These are phyloP conservation scores for Sebastolobus altivelis DNA, from an alignment of 2,797 vertebrate species.

Conservation along the genomic window DNA sequence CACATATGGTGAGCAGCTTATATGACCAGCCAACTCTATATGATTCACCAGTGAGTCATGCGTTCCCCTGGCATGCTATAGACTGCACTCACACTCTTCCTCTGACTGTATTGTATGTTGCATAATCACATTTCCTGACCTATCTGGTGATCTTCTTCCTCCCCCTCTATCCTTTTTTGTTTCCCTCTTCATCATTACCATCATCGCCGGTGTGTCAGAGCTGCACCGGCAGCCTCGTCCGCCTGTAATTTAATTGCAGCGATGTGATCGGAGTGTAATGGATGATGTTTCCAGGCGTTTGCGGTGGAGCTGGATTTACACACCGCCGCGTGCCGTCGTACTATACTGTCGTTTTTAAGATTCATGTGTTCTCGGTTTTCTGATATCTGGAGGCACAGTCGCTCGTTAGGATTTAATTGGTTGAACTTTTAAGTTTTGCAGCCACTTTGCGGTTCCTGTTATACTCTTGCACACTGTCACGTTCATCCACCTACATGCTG, in stretches of 20 bases:
- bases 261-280: conserved; percentile 44
- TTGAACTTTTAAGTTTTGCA: conserved; percentile 10
- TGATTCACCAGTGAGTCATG: conserved; percentile 58
- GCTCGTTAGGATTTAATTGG: not conserved
- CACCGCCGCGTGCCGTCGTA: conserved; percentile 5
- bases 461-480: conserved; percentile 11
- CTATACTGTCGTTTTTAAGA: not conserved
- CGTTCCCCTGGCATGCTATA: conserved; percentile 29
- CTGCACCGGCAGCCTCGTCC: conserved; percentile 16
- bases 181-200: conserved; percentile 38
- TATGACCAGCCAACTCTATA: conserved; percentile 31
- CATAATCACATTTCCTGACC: conserved; percentile 61
- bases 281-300: conserved; percentile 38
- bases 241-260: conserved; percentile 59
- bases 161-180: conserved; percentile 28
- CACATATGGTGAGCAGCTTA: conserved; percentile 38
- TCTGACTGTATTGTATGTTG: conserved; percentile 33
- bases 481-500: conserved; percentile 38
- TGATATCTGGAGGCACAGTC: not conserved
- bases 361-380: not conserved
- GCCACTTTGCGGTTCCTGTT: conserved; percentile 1
- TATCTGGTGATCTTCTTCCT: conserved; percentile 29
- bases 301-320: conserved; percentile 34
- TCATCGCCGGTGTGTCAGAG: conserved; percentile 29
- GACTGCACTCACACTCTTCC: conserved; percentile 11